Evolutionary conservation across 2,888 invertebrate species (phyloP).

Genomic region (Athrips mouffetella): DNA sequence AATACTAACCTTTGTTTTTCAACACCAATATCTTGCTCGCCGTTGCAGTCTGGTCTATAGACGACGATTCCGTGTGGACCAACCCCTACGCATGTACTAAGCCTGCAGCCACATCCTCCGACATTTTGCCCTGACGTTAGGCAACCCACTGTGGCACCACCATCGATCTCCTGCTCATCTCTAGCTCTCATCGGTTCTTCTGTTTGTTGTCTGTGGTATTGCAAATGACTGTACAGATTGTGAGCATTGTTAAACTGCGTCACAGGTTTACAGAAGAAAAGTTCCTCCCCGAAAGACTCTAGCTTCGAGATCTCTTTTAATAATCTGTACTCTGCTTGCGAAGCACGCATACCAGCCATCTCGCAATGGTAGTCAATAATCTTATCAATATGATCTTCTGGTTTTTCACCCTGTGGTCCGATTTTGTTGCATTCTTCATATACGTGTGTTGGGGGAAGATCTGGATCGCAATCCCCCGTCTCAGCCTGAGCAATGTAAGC

Average conservation of each 20-base stretch:
- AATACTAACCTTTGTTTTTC: constrained; percentile 79
- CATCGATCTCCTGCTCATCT: constrained; percentile 67
- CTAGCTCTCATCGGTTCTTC: constrained; percentile 57
- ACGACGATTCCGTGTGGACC: constrained; percentile 91
- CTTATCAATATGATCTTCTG: constrained; percentile 80
- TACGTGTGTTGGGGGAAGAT: constrained; percentile 77
- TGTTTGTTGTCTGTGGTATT: constrained; percentile 79
- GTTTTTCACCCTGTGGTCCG: constrained; percentile 79
- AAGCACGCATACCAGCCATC: constrained; percentile 81
- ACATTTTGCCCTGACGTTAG: constrained; percentile 62
- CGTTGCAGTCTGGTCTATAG: constrained; percentile 73
- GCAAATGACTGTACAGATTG: constrained; percentile 85
- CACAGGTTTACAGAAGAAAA: constrained; percentile 85
- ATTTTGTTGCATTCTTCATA: constrained; percentile 82
- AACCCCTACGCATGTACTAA: constrained; percentile 82
- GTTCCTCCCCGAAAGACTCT: constrained; percentile 90
- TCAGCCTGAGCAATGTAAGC: constrained; percentile 89
- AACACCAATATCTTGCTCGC: constrained; percentile 79
- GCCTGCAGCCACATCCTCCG: constrained; percentile 67
- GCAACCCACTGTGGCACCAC: constrained; percentile 67
- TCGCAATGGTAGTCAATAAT: constrained; percentile 82
- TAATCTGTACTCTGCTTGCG: constrained; percentile 91
- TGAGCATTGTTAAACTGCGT: constrained; percentile 81
- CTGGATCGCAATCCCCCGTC: constrained; percentile 82
- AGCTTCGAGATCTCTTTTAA: constrained; percentile 88